Conservation (phyloP, 2,113 vertebrate genomes). For the Cinclus mexicanus region DNA sequence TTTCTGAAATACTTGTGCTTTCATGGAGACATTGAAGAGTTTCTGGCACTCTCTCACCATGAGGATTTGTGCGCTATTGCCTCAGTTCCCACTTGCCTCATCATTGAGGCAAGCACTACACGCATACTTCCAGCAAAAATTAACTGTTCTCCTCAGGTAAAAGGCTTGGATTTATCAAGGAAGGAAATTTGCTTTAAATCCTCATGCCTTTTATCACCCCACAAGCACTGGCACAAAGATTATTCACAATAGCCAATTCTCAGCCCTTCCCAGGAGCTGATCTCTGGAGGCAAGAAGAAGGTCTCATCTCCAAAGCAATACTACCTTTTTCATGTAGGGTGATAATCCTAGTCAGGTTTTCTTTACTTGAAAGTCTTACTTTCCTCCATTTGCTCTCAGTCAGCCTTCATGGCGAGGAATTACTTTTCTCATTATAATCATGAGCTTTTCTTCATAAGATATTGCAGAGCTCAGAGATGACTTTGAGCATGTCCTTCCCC, state of each 20-base stretch:
- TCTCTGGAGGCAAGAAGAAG: neutral
- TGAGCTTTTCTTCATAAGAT: constrained; percentile 21
- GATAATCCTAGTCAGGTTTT: constrained; percentile 8
- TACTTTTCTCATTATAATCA: constrained; percentile 45
- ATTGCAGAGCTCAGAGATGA: constrained; percentile 1
- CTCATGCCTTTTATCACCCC: neutral
- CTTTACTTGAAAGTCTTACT: neutral
- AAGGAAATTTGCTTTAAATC: neutral
- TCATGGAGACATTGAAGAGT: neutral
- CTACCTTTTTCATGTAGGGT: neutral
- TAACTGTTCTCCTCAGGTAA: neutral
- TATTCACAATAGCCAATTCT: neutral
- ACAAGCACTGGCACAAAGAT: neutral
- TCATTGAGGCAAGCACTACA: neutral
- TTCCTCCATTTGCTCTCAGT: neutral
- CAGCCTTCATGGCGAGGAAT: neutral
- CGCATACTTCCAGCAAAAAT: neutral
- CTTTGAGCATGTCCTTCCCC: constrained; percentile 19
- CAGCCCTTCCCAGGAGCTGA: neutral
- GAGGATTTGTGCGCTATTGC: neutral
- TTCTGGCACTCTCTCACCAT: neutral
- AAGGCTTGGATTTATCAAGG: neutral
- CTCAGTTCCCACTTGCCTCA: neutral
- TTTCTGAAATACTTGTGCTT: neutral
- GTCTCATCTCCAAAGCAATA: neutral